These are phyloP conservation scores for Eurois occulta DNA, from an alignment of 2,888 invertebrate species.

Conservation along the genomic window DNA sequence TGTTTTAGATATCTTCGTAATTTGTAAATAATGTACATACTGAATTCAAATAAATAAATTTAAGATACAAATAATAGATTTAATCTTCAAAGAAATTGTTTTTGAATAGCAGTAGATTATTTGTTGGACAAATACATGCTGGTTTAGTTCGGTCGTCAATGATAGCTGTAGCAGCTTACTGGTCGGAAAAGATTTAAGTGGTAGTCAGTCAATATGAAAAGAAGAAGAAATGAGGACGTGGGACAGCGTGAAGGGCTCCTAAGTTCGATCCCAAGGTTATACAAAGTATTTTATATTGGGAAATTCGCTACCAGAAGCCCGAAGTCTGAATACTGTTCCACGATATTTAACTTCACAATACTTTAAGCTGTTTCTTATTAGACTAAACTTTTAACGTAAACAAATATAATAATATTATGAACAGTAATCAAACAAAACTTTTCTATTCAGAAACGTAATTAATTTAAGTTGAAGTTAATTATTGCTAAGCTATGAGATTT, in stretches of 20 bases:
- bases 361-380: not conserved
- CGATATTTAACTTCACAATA: not conserved
- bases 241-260: not conserved
- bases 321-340: not conserved
- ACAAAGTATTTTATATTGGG: not conserved
- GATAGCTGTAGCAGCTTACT: not conserved
- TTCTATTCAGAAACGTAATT: slow-evolving; percentile 19
- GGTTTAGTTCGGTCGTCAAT: no score
- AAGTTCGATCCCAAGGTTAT: not conserved
- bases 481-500: slow-evolving; percentile 25
- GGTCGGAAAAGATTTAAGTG: not conserved
- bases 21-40: no score
- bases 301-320: not conserved
- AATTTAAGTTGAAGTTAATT: slow-evolving; percentile 36
- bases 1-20: no score
- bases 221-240: not conserved
- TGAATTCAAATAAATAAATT: no score
- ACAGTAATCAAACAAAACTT: slow-evolving; percentile 16
- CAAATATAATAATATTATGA: slow-evolving; percentile 9
- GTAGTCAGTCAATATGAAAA: not conserved
- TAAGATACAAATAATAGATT: no score
- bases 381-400: not conserved
- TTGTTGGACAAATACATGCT: no score
- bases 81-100: no score
- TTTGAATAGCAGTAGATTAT: no score